Percentiles rank a stretch among this genome's conserved stretches.
Conservation (phyloP, 2,113 vertebrate species). For the Pampusana beccarii region DNA sequence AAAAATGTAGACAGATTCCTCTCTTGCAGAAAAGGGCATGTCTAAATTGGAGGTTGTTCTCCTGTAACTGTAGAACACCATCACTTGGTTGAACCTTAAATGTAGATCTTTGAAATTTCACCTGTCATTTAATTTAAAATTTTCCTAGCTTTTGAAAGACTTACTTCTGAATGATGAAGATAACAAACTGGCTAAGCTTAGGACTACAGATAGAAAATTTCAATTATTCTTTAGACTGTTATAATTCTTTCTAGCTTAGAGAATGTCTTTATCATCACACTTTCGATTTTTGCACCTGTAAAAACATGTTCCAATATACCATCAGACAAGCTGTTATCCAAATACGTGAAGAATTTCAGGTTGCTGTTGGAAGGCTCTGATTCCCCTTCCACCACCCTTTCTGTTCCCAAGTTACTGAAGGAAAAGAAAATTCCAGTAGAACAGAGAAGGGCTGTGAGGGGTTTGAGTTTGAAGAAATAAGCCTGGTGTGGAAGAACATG, state of each 20-base stretch:
- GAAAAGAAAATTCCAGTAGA: neutral
- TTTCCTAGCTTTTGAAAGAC: neutral
- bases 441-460: neutral
- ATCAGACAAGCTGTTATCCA: neutral
- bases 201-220: neutral
- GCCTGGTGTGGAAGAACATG: neutral
- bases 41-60: neutral
- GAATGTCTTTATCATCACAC: neutral
- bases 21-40: neutral
- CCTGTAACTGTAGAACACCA: neutral
- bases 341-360: neutral
- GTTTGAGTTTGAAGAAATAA: neutral
- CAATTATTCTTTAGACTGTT: neutral
- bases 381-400: neutral
- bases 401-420: neutral
- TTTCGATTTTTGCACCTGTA: neutral
- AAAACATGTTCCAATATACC: rapidly evolving
- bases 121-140: neutral
- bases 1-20: neutral
- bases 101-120: neutral
- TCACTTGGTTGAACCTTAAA: neutral
- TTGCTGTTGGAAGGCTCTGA: neutral
- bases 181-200: neutral
- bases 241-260: neutral
- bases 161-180: neutral